A percentile compares a stretch with the other conserved stretches of the same genome.
Conservation (phyloP, 2,797 vertebrate species). For the Octomys mimax region DNA sequence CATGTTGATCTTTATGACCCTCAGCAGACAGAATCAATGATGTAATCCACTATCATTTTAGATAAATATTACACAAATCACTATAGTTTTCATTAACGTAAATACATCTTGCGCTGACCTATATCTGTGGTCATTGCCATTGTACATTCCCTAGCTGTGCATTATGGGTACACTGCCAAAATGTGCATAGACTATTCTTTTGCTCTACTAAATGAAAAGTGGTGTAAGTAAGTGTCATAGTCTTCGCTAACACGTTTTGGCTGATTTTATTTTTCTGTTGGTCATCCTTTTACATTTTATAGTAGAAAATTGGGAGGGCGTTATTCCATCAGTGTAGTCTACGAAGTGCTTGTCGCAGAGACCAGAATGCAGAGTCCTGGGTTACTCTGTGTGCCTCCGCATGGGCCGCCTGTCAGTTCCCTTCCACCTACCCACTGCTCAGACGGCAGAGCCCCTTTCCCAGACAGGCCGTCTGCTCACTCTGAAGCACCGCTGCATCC, state of each 20-base stretch:
- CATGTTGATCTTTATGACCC: background rate
- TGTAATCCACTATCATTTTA: background rate
- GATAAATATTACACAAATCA: background rate
- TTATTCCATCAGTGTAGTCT: background rate
- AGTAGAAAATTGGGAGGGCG: background rate
- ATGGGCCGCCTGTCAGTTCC: background rate
- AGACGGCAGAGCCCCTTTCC: background rate
- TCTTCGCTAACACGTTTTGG: background rate
- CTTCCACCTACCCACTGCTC: background rate
- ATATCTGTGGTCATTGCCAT: background rate
- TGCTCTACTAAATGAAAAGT: background rate
- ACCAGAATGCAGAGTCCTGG: background rate
- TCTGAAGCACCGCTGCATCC: background rate
- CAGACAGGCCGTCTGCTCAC: background rate
- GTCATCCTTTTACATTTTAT: background rate
- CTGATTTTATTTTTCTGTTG: background rate
- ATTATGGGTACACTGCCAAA: background rate
- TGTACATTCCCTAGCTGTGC: background rate
- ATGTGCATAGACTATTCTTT: background rate
- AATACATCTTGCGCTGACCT: background rate
- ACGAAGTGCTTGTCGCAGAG: background rate
- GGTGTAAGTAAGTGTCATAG: background rate
- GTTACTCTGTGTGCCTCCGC: background rate
- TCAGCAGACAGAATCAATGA: background rate
- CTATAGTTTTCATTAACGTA: slow-evolving; percentile 11